phyloP scores from a whole-genome alignment of 2,888 invertebrate species.

The Abrostola tripartita region DNA sequence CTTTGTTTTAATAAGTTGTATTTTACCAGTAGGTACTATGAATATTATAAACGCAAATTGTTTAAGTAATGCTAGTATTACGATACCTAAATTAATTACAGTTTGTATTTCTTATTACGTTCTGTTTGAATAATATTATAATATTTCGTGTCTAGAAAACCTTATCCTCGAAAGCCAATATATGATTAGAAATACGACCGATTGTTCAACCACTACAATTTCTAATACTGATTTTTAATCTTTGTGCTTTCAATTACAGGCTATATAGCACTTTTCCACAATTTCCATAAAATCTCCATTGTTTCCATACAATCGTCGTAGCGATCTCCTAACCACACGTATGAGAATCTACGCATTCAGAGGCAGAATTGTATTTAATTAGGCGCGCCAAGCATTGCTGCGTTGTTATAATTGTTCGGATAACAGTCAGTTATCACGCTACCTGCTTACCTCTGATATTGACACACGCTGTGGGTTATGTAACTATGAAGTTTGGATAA shows the following conservation, averaged over 20 bases:
- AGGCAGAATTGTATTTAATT: slow-evolving; percentile 55
- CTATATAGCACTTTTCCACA: not conserved
- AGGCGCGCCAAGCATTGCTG: slow-evolving; percentile 46
- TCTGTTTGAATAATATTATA: too few species aligned
- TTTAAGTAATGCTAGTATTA: too few species aligned
- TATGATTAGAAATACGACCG: not conserved
- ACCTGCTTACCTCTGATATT: slow-evolving; percentile 60
- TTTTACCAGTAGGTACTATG: too few species aligned
- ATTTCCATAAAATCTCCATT: slow-evolving; percentile 37
- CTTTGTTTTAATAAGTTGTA: too few species aligned
- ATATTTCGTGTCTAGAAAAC: too few species aligned
- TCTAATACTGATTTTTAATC: not conserved
- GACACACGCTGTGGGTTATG: slow-evolving; percentile 44
- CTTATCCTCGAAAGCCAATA: too few species aligned
- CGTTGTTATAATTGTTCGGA: slow-evolving; percentile 60
- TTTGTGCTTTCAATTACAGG: not conserved
- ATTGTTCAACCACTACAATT: not conserved
- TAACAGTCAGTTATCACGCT: slow-evolving; percentile 62
- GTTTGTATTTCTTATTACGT: too few species aligned
- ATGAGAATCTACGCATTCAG: slow-evolving; percentile 32
- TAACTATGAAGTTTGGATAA: slow-evolving; percentile 28
- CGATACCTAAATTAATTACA: too few species aligned
- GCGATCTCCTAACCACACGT: slow-evolving; percentile 41
- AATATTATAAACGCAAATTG: too few species aligned
- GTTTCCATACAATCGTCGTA: slow-evolving; percentile 18